A percentile compares a stretch with the other conserved stretches of the same genome.
These are phyloP conservation scores for Melipona quadrifasciata DNA, from an alignment of 1,140 invertebrate species.

Conservation along the genomic window DNA sequence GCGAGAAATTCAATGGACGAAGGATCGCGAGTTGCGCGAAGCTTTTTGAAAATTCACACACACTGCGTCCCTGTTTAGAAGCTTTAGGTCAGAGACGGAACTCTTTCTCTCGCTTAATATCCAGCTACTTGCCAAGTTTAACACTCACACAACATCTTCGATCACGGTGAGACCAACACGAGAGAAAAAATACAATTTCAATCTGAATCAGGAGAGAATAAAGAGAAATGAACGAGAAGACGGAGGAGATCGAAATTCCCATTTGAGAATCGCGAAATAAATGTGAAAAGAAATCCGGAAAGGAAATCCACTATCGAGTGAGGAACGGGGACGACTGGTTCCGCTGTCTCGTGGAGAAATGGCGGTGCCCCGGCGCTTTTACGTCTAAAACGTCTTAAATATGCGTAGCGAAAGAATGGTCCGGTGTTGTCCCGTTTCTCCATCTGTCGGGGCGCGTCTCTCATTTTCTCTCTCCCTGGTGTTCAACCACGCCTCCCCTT, in stretches of 20 bases:
- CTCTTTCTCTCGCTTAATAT: no score
- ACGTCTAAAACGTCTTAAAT: conserved; percentile 20
- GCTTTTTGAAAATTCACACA: no score
- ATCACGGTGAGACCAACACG: no score
- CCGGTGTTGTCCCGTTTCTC: background rate
- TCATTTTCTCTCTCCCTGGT: background rate
- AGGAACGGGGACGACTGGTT: background rate
- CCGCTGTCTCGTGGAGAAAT: background rate
- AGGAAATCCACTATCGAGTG: background rate
- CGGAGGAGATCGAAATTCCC: background rate
- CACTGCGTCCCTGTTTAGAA: no score
- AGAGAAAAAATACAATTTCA: background rate
- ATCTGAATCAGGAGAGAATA: background rate
- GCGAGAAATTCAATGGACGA: no score
- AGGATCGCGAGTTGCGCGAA: no score
- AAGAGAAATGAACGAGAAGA: background rate
- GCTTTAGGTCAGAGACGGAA: no score
- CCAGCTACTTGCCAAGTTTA: no score
- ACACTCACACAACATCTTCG: no score
- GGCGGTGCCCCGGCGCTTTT: background rate
- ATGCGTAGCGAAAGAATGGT: conserved; percentile 2
- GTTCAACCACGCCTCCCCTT: background rate
- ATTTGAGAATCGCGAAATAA: background rate
- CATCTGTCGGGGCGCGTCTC: conserved; percentile 15
- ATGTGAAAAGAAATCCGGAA: no score